Base-by-base conservation (phyloP, 2,797 vertebrate species). In the Ceryle rudis region DNA sequence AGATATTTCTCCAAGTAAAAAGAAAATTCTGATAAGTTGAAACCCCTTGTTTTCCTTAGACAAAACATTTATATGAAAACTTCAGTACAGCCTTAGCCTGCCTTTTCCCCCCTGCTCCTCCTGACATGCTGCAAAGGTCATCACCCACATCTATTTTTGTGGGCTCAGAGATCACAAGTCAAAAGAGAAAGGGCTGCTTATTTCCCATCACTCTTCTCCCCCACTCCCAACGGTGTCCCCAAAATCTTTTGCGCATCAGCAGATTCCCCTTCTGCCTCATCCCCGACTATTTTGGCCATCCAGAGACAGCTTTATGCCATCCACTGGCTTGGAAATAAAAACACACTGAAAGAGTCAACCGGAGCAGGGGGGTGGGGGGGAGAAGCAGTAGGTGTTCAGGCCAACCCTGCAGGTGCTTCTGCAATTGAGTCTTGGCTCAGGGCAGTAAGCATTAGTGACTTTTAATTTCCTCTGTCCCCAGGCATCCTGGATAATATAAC, bases 401-500 rank as follows among this genome's bases (percentile, higher is more conserved):
- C 95, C 92, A 94, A 18, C 44, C 54, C 94, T 80, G 90, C 94
- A 95, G 93, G 93, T 95, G 90, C 84, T 94, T 89, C 94, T 95
- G 67, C 96, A 96, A 85, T 94, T 93, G 88, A 85, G 72, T 71
- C 93, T 87, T 96, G 97, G 95, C 96, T 96, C 81, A 80, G 61
- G 94, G 83, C 86, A 85, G 84, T 52, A 69, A 81, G 71, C 1
- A 1, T 89, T 78, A 70, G 81, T 82, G 80, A 93, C 94, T 98
- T 97, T 95, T 94, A 93, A 97, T 97, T 97, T 98, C 93, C 96
- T 98, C 89, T 97, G 88, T 97, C 91, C 91, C 86, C 90, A 93
- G 92, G 96, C 90, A 93, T 82, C 81, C 91, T 96, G 92, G 86
- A 96, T 96, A 97, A 46, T 95, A 96, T 91, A 91, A 74, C 96